Conservation (phyloP, 2,797 vertebrate genomes). For the Ctenopoma kingsleyae region DNA sequence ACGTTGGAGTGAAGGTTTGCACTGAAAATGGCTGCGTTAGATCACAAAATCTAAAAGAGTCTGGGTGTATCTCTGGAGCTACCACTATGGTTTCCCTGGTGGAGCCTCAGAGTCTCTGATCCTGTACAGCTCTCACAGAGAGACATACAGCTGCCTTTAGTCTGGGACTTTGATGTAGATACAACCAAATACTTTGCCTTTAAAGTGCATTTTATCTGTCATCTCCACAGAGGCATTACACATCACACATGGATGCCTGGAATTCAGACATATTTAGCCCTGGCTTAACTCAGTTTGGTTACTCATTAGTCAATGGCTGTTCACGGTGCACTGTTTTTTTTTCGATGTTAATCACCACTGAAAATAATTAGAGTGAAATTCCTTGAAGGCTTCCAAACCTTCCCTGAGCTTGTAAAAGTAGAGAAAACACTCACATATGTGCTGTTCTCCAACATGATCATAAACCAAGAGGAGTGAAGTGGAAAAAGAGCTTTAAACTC, state of each 20-base stretch:
- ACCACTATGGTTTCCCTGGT: background rate
- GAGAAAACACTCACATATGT: constrained; percentile 28
- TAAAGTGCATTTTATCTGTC: constrained; percentile 8
- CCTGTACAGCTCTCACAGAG: background rate
- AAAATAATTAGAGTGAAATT: constrained; percentile 30
- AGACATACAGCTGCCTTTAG: background rate
- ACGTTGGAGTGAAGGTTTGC: no score
- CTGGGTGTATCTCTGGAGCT: background rate
- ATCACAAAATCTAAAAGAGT: no score
- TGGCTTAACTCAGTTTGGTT: background rate
- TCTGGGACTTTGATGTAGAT: background rate
- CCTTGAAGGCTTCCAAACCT: constrained; percentile 24
- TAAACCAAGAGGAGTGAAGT: constrained; percentile 27
- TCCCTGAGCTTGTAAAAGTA: constrained; percentile 41
- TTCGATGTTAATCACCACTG: constrained; percentile 20
- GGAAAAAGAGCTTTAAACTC: constrained; percentile 33
- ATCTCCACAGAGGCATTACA: background rate
- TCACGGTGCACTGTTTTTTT: background rate
- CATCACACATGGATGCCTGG: constrained; percentile 1
- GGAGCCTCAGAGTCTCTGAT: background rate
- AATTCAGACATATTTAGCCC: constrained; percentile 1
- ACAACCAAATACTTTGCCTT: background rate
- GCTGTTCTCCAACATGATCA: constrained; percentile 31
- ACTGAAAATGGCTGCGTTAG: no score
- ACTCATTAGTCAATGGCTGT: constrained; percentile 7